Percentiles rank a stretch among this genome's conserved stretches.
These are phyloP conservation scores for Ia io DNA, from an alignment of 2,113 vertebrate species.

Conservation along the genomic window DNA sequence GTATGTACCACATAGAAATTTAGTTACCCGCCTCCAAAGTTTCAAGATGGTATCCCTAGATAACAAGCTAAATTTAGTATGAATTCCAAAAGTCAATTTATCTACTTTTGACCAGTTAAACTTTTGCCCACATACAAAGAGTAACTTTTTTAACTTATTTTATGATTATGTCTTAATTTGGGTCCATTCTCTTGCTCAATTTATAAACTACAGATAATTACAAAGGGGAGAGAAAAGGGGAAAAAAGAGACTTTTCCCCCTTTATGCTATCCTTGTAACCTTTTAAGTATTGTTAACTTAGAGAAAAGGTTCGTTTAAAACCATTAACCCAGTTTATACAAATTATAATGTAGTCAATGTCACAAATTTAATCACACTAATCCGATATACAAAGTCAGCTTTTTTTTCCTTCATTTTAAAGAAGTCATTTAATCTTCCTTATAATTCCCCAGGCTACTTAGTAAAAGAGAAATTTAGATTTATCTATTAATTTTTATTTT, in stretches of 20 bases:
- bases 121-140: constrained; percentile 53
- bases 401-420: neutral
- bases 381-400: neutral
- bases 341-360: neutral
- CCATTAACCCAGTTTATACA: neutral
- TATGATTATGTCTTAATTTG: constrained; percentile 43
- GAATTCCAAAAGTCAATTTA: constrained; percentile 56
- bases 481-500: neutral
- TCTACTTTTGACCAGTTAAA: constrained; percentile 70
- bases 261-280: constrained; percentile 63
- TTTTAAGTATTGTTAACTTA: neutral
- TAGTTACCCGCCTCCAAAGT: neutral
- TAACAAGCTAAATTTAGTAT: constrained; percentile 54
- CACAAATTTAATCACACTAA: constrained; percentile 23
- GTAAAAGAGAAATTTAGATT: neutral
- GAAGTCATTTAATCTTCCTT: constrained; percentile 27
- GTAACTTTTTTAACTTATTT: neutral
- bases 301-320: constrained; percentile 57
- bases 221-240: constrained; percentile 34
- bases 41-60: constrained; percentile 58
- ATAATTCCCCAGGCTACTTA: neutral
- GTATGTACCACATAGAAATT: neutral
- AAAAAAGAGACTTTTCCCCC: constrained; percentile 40
- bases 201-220: constrained; percentile 61
- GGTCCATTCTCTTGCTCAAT: constrained; percentile 59